Conservation (phyloP, 2,113 vertebrate genomes). For the Carollia perspicillata region DNA sequence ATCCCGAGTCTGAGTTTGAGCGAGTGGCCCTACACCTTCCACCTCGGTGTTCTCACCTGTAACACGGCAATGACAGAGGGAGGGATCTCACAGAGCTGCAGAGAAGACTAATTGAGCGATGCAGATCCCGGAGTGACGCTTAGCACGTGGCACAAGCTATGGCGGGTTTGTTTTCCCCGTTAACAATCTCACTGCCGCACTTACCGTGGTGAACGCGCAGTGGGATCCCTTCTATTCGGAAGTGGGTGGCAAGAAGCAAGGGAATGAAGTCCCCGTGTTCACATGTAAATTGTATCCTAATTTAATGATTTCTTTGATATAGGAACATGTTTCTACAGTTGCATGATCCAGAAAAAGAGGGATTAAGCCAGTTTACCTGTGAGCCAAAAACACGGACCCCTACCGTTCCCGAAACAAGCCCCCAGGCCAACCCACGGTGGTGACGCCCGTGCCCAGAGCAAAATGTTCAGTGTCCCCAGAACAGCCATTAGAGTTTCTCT, state of each 20-base stretch:
- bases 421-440: accelerated
- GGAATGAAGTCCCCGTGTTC: neutral
- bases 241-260: neutral
- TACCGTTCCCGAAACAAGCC: accelerated
- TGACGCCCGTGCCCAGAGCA: neutral
- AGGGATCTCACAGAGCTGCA: accelerated
- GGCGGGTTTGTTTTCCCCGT: neutral
- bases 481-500: neutral
- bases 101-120: neutral
- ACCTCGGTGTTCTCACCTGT: neutral
- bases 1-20: neutral
- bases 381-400: neutral
- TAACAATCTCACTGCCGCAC: neutral
- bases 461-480: neutral
- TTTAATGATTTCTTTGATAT: neutral
- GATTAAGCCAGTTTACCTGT: neutral
- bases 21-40: too few relatives aligned
- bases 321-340: neutral
- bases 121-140: neutral
- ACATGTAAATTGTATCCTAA: neutral
- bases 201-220: accelerated
- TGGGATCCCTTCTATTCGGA: neutral
- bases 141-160: too few relatives aligned
- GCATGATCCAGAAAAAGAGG: neutral
- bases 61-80: neutral